A percentile compares a stretch with the other conserved stretches of the same genome.
phyloP scores from a whole-genome alignment of 2,888 invertebrate species.

The Chouioia cunea region DNA sequence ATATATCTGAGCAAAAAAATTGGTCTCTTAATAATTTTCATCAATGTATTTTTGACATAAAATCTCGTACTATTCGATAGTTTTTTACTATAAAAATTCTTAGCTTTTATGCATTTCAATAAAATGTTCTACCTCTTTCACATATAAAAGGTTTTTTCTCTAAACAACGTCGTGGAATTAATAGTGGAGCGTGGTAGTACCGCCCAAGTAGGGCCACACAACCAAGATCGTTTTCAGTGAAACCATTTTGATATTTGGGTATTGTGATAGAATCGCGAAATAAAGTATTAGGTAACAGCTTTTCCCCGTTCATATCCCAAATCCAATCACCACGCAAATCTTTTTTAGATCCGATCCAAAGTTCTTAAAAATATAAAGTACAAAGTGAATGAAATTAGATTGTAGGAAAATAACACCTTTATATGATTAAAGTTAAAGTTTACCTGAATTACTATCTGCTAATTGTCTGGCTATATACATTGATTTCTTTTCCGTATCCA shows the following conservation, averaged over 20 bases:
- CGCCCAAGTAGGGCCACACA: constrained; percentile 49
- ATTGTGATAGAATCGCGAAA: neutral
- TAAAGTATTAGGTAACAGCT: constrained; percentile 20
- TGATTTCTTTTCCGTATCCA: constrained; percentile 49
- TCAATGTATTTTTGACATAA: neutral
- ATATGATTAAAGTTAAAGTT: constrained; percentile 1
- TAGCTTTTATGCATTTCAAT: neutral
- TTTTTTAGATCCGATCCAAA: constrained; percentile 52
- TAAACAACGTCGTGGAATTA: constrained; percentile 40
- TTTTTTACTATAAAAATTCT: neutral
- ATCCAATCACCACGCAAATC: constrained; percentile 43
- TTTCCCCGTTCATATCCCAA: constrained; percentile 45
- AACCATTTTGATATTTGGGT: constrained; percentile 2
- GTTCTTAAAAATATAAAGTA: constrained; percentile 45
- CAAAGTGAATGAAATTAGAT: neutral
- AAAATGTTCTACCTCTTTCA: constrained; percentile 31
- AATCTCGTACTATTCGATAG: neutral
- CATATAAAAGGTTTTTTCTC: constrained; percentile 42
- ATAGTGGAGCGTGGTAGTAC: constrained; percentile 42
- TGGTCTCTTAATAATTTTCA: constrained; percentile 12
- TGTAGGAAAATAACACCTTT: no score
- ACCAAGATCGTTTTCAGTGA: constrained; percentile 21
- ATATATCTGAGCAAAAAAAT: neutral
- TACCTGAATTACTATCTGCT: constrained; percentile 17
- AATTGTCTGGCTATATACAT: constrained; percentile 35